Evolutionary conservation across 1,140 invertebrate genomes (phyloP), one percentile per base, ranked within the genome.

Genomic region (Odontomachus brunneus): DNA sequence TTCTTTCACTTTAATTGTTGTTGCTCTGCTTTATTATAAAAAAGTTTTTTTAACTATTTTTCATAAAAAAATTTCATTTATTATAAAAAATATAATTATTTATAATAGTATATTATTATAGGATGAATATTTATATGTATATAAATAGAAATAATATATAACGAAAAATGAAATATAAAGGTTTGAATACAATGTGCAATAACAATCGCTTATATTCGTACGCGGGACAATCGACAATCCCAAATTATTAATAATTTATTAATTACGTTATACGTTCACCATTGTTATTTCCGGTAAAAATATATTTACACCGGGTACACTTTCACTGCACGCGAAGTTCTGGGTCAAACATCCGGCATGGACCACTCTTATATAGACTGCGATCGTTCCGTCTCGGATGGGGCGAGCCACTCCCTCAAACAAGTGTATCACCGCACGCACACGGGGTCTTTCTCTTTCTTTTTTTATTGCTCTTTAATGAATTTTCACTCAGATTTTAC

Each of bases 311-410:
- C 73, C 67, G 57, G 80, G 67, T 83, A 88, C 90, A 93, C 92
- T 94, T 93, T 93, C 92, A 93, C 92, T 93, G 89, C 84, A 82
- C 84, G 72, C 80, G 69, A 91, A 90, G 90, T 91, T 93, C 93
- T 94, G 91, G 90, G 90, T 92, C 91, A 88, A 91, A 90, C 80
- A 90, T 91, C 90, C 91, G 89, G 85, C 63, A 90, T 92, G 91
- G 90, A 92, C 91, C 92, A 92, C 74, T 92, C 91, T 92, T 92
- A 91, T 93, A 92, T 92, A 93, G 90, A 88, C 84, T 85, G 81
- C 69, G 67, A 44, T 49, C 57, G 63, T 60, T 81, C 65, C 72
- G 12, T 33, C 53, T 71, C 33, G 63, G 62, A 65, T 53, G 67
- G 65, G 38, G 74, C 75, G 65, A 83, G 85, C 65, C 87, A 85